Conservation (phyloP, 1,140 invertebrate species). For the Carcinoscorpius rotundicauda region DNA sequence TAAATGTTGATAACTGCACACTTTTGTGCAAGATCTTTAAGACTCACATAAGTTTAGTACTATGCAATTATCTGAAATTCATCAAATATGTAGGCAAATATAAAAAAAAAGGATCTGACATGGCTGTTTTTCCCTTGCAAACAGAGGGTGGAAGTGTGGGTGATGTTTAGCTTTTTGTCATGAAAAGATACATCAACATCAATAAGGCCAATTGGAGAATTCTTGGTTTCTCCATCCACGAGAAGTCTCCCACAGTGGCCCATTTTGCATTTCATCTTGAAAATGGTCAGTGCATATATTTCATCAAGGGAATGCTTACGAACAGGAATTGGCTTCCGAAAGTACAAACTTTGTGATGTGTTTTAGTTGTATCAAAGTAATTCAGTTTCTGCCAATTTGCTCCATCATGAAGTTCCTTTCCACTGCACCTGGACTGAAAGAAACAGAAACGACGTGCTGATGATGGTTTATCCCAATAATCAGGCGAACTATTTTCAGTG, state of each 20-base stretch:
- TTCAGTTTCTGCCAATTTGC: too few species aligned
- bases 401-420: too few species aligned
- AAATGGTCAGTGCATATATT: constrained; percentile 31
- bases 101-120: constrained; percentile 29
- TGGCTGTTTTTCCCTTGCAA: constrained; percentile 8
- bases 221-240: constrained; percentile 29
- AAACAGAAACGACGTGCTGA: too few species aligned
- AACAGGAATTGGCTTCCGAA: too few species aligned
- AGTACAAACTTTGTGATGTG: too few species aligned
- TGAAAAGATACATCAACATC: constrained; percentile 20
- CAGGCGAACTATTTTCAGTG: too few species aligned
- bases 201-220: constrained; percentile 25
- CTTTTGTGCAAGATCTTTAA: constrained; percentile 5
- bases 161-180: not conserved
- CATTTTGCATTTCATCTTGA: constrained; percentile 38
- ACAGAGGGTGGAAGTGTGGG: not conserved
- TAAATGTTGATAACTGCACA: too few species aligned
- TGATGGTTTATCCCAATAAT: too few species aligned
- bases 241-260: constrained; percentile 31
- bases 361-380: too few species aligned
- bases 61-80: constrained; percentile 25
- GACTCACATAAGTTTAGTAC: constrained; percentile 30
- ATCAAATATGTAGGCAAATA: constrained; percentile 32
- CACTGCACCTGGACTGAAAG: too few species aligned
- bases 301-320: not conserved